Conservation (phyloP, 92 coral and sea anemone genomes). For the Palythoa grandiflora region DNA sequence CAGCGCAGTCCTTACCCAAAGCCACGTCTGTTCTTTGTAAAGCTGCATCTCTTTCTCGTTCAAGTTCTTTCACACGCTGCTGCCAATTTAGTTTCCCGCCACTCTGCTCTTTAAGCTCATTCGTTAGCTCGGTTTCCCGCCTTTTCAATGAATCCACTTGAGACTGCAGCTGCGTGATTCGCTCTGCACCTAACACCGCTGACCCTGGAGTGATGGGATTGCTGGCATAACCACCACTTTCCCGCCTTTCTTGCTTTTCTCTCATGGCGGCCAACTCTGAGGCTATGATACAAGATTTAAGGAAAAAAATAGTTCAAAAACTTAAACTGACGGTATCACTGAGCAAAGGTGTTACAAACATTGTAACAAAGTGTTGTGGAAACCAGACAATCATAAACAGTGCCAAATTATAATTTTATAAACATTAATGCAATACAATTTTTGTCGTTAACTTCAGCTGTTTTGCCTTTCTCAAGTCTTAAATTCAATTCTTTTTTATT, state of each 20-base stretch:
- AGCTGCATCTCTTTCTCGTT: conserved; percentile 87
- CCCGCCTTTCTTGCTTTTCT: conserved; percentile 82
- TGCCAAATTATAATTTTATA: not conserved
- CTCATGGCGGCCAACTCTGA: conserved; percentile 91
- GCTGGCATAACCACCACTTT: conserved; percentile 65
- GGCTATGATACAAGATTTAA: conserved; percentile 54
- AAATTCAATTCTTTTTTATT: no score
- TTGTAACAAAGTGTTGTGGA: no score
- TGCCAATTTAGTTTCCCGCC: conserved; percentile 75
- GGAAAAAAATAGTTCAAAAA: not conserved
- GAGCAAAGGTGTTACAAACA: no score
- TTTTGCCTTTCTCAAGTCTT: no score
- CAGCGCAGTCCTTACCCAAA: conserved; percentile 54
- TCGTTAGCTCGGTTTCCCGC: conserved; percentile 82
- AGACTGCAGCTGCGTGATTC: conserved; percentile 90
- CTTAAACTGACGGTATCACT: not conserved
- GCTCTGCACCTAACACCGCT: conserved; percentile 92
- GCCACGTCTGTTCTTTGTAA: conserved; percentile 79
- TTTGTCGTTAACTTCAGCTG: no score
- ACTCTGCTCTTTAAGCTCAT: conserved; percentile 84
- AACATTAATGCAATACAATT: no score
- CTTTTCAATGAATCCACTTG: conserved; percentile 77
- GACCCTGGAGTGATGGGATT: conserved; percentile 81
- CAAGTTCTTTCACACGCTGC: conserved; percentile 72
- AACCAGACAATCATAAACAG: no score